These are phyloP conservation scores for Rissa tridactyla DNA, from an alignment of 2,113 vertebrate species.

Conservation along the genomic window DNA sequence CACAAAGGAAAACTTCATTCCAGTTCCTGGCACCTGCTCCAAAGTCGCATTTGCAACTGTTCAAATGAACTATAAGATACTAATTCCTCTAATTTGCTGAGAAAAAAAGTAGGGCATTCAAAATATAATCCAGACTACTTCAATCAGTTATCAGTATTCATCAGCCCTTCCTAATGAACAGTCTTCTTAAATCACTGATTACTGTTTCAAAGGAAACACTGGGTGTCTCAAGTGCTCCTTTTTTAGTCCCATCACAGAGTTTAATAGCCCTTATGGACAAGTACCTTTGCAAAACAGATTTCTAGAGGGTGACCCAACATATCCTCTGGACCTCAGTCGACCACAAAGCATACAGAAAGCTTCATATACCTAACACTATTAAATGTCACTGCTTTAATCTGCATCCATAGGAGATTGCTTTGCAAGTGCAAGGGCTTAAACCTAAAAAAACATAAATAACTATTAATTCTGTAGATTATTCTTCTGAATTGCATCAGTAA, in stretches of 20 bases:
- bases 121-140: slow-evolving; percentile 34
- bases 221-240: slow-evolving; percentile 8
- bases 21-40: background rate
- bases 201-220: slow-evolving; percentile 48
- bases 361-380: background rate
- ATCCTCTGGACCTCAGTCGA: background rate
- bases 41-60: background rate
- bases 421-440: background rate
- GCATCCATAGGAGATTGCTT: background rate
- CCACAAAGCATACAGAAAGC: background rate
- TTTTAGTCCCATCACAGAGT: background rate
- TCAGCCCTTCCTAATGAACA: slow-evolving; percentile 6
- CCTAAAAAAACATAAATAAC: background rate
- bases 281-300: slow-evolving; percentile 25
- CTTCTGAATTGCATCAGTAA: background rate
- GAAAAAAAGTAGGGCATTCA: background rate
- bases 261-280: background rate
- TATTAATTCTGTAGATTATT: background rate
- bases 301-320: slow-evolving; percentile 15
- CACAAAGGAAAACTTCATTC: background rate
- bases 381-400: background rate
- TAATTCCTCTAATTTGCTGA: background rate
- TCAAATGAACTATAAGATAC: background rate
- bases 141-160: background rate
- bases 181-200: slow-evolving; percentile 25